phyloP scores from a whole-genome alignment of 2,888 invertebrate genomes.

The Drosophila leonis region DNA sequence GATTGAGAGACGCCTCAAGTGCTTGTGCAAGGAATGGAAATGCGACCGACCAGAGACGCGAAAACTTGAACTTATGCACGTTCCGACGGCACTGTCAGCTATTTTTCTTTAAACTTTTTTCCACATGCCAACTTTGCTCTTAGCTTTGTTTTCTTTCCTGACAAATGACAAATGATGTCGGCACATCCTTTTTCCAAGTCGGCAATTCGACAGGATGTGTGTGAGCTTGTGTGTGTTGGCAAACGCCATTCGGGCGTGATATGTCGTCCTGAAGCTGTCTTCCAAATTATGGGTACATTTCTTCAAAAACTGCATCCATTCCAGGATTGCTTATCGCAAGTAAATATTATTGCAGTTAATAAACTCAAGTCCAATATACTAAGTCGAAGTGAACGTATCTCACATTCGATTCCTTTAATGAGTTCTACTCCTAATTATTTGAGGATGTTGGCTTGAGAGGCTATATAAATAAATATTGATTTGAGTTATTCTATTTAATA shows the following conservation, averaged over 20 bases:
- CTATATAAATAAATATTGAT: no score
- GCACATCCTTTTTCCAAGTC: constrained; percentile 23
- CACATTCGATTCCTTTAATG: no score
- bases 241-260: neutral
- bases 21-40: neutral
- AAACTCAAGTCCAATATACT: neutral
- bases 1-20: constrained; percentile 34
- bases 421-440: no score
- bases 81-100: constrained; percentile 69
- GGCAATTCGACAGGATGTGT: constrained; percentile 26
- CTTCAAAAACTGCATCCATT: constrained; percentile 12
- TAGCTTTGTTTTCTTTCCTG: constrained; percentile 48
- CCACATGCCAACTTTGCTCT: constrained; percentile 65
- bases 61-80: constrained; percentile 68
- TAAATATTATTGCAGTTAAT: constrained; percentile 12
- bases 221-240: neutral
- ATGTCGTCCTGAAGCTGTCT: neutral
- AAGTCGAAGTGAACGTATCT: neutral
- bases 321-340: constrained; percentile 58
- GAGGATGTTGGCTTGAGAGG: no score
- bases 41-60: neutral
- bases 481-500: no score
- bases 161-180: constrained; percentile 77
- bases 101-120: constrained; percentile 65
- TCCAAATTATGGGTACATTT: neutral